Conservation (phyloP, 2,888 invertebrate species). For the Nematopogon swammerdamellus region DNA sequence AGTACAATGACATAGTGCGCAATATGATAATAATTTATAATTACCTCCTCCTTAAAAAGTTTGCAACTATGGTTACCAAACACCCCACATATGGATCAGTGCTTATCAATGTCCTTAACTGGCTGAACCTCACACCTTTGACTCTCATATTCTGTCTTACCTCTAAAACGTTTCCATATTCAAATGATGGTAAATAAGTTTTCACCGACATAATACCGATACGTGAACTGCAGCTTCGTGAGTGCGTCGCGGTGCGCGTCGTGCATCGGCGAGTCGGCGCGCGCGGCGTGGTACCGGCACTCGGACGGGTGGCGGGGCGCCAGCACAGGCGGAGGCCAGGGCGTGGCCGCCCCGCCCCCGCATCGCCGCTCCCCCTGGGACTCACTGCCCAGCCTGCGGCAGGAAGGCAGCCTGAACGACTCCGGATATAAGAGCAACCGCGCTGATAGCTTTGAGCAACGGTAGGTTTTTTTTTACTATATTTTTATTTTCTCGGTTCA, state of each 20-base stretch:
- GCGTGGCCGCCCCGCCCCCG: constrained; percentile 27
- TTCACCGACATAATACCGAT: too few relatives aligned
- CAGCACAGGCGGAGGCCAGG: constrained; percentile 20
- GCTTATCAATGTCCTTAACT: too few relatives aligned
- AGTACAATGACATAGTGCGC: too few relatives aligned
- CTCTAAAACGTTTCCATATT: too few relatives aligned
- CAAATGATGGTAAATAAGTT: too few relatives aligned
- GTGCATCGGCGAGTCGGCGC: constrained; percentile 85
- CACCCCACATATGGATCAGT: too few relatives aligned
- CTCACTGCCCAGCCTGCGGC: constrained; percentile 78
- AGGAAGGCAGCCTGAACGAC: constrained; percentile 83
- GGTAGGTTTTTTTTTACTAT: constrained; percentile 46
- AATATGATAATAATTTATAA: too few relatives aligned
- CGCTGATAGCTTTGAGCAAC: constrained; percentile 83
- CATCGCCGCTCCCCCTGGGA: constrained; percentile 86
- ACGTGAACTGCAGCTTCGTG: constrained; percentile 33
- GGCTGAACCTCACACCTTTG: too few relatives aligned
- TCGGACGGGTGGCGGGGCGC: constrained; percentile 80
- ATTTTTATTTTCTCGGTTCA: too few relatives aligned
- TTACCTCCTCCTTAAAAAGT: too few relatives aligned
- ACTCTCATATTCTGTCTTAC: too few relatives aligned
- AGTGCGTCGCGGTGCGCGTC: constrained; percentile 74
- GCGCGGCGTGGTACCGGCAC: constrained; percentile 87
- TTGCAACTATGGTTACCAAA: too few relatives aligned
- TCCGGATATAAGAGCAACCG: constrained; percentile 84